Evolutionary conservation across 1,140 invertebrate genomes (phyloP).

Genomic region (Apis cerana): DNA sequence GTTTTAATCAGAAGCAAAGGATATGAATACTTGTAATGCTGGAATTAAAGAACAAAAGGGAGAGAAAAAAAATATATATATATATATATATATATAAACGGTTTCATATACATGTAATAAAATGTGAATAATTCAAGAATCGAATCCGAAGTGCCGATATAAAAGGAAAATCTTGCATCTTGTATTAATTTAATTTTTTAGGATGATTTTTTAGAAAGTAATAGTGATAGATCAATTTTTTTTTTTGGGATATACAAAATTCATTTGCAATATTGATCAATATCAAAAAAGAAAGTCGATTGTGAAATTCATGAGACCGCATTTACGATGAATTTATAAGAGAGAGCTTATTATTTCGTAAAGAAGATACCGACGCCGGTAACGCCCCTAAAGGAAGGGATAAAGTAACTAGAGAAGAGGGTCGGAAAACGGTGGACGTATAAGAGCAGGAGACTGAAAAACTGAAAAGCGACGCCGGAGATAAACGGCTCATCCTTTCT

Average conservation of each 20-base stretch:
- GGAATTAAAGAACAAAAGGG: conserved; percentile 65
- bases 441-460: conserved; percentile 66
- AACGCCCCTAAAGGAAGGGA: conserved; percentile 70
- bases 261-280: background rate
- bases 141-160: conserved; percentile 1
- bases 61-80: conserved; percentile 49
- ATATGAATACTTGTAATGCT: conserved; percentile 59
- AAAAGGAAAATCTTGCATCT: conserved; percentile 54
- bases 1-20: conserved; percentile 71
- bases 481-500: conserved; percentile 80
- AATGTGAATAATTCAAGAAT: conserved; percentile 14
- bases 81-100: conserved; percentile 9
- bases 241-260: background rate
- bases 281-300: conserved; percentile 14
- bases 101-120: background rate
- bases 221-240: conserved; percentile 67
- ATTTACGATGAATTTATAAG: conserved; percentile 77
- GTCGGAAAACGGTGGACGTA: conserved; percentile 26
- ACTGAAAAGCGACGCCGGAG: conserved; percentile 80
- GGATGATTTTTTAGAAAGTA: conserved; percentile 63
- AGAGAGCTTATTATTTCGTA: conserved; percentile 79
- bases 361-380: conserved; percentile 65
- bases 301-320: background rate
- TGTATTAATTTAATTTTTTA: conserved; percentile 79
- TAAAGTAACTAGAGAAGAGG: conserved; percentile 70